Evolutionary conservation across 2,113 vertebrate species (phyloP).

Genomic region (Oostethus manadensis): DNA sequence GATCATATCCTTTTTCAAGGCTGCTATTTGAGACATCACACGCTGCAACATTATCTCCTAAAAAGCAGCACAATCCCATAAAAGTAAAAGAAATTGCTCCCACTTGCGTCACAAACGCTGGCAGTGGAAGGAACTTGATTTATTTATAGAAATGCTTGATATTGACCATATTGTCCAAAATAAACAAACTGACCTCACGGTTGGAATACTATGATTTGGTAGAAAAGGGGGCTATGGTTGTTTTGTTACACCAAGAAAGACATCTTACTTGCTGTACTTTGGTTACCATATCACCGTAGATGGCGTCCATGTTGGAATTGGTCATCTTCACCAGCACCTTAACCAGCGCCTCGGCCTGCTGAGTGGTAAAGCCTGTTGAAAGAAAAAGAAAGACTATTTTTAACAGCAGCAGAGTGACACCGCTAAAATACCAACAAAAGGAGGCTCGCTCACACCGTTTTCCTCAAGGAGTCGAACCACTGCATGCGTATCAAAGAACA

Average conservation of each 20-base stretch:
- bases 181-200: too few species aligned
- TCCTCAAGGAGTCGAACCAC: constrained; percentile 85
- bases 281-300: constrained; percentile 90
- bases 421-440: neutral
- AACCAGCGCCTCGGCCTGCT: constrained; percentile 85
- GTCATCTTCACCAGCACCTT: constrained; percentile 80
- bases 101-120: too few species aligned
- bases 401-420: neutral
- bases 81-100: too few species aligned
- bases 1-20: constrained; percentile 95
- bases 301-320: constrained; percentile 80
- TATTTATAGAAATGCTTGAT: too few species aligned
- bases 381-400: neutral
- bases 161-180: too few species aligned
- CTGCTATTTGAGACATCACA: constrained; percentile 88
- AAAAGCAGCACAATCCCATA: neutral
- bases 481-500: constrained; percentile 89
- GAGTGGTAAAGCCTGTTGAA: constrained; percentile 78
- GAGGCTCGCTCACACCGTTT: constrained; percentile 73
- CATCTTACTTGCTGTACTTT: constrained; percentile 88
- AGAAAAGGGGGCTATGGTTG: too few species aligned
- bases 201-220: too few species aligned
- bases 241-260: too few species aligned
- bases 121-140: too few species aligned
- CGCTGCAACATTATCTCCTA: constrained; percentile 94